A percentile compares a stretch with the other conserved stretches of the same genome.
Conservation (phyloP, 2,888 invertebrate species). For the Scaptomyza flava region DNA sequence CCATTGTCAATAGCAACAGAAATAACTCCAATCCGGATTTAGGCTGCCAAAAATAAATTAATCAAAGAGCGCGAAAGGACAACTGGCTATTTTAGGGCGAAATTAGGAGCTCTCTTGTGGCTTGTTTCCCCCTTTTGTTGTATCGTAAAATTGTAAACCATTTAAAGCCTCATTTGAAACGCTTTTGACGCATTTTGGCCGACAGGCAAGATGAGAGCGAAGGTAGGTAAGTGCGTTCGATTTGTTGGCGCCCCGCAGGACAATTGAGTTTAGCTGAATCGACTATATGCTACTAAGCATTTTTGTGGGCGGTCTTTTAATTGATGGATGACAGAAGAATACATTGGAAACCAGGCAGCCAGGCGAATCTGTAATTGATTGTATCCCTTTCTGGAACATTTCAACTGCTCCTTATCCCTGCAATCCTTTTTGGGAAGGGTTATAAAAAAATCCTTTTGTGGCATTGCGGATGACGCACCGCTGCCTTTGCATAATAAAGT, state of each 20-base stretch:
- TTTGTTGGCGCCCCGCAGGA: conserved; percentile 13
- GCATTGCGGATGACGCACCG: conserved; percentile 28
- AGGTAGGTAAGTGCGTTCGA: neutral
- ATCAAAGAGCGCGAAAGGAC: conserved; percentile 59
- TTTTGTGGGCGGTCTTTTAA: conserved; percentile 54
- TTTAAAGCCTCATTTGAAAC: conserved; percentile 76
- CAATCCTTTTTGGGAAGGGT: conserved; percentile 21
- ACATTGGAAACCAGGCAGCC: conserved; percentile 16
- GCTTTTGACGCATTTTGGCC: conserved; percentile 70
- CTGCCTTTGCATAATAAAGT: conserved; percentile 56
- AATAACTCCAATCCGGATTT: conserved; percentile 26
- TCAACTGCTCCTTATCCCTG: conserved; percentile 35
- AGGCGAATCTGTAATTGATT: conserved; percentile 69
- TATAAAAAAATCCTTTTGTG: conserved; percentile 50
- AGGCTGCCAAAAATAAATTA: conserved; percentile 52
- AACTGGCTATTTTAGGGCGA: conserved; percentile 7
- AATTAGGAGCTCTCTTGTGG: conserved; percentile 6
- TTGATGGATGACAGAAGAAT: conserved; percentile 50
- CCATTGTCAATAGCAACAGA: conserved; percentile 10
- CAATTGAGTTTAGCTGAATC: conserved; percentile 39
- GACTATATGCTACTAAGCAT: conserved; percentile 48
- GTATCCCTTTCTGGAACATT: conserved; percentile 49
- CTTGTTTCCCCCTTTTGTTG: conserved; percentile 2
- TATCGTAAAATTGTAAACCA: conserved; percentile 65
- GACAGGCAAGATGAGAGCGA: neutral